Evolutionary conservation across 2,797 vertebrate genomes (phyloP), one percentile per base, ranked within the genome.

Genomic region (Siniperca scherzeri): DNA sequence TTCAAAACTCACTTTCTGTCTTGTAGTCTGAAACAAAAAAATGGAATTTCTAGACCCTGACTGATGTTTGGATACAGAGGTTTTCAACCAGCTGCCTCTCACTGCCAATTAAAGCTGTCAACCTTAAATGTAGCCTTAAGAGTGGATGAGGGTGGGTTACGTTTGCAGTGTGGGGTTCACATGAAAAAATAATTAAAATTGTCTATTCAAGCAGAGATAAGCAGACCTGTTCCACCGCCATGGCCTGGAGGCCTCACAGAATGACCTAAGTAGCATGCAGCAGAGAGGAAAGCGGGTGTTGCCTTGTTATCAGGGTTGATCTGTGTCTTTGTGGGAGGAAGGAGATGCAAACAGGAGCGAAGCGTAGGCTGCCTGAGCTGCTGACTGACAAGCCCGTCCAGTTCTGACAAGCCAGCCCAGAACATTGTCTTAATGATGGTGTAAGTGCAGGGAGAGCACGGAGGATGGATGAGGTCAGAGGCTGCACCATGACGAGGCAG

Each of bases 371-470:
- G 80, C 11, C 71, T 86, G 67, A 76, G 73, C 70, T 40, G 33
- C 75, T 80, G 86, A 90, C 74, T 90, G 88, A 90, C 78, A 84
- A 68, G 67, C 46, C 61, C 0, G 4, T 53, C 62, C 77, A 33
- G 52, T 71, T 71, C 55, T 88, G 74, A 78, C 77, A 64, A 50
- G 73, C 16, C 55, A 11, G 67, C 76, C 70, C 8, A 42, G 70
- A 79, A 65, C 71, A 25, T 48, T 22, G 27, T 13, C 80, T 82
- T 79, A 85, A 89, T 84, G 86, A 84, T 73, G 74, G 74, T 69
- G n/a, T 38, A 70, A 67, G 72, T 38, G 64, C 48, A 48, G 9
- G 30, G 57, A 70, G 42, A 61, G 65, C 33, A 21, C 1, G 3
- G 16, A 46, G 64, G 69, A 55, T 8, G 44, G 80, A 36, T 38